Evolutionary conservation across 2,797 vertebrate species (phyloP), one percentile per base, ranked within the genome.

Genomic region (Discoglossus pictus): DNA sequence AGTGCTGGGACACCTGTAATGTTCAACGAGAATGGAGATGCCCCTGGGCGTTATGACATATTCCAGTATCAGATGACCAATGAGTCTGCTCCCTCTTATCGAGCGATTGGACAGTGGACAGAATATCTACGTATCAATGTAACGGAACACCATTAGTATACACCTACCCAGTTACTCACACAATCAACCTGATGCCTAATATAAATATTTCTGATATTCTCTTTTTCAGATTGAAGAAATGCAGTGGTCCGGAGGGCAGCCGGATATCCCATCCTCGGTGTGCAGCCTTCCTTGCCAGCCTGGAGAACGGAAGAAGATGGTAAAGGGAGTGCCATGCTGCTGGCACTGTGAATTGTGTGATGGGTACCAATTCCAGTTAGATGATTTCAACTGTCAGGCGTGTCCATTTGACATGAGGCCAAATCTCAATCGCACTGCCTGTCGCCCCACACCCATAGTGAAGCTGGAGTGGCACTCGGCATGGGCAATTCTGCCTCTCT

Each of bases 301-400:
- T 0, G 94, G 95, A 0, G 93, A 95, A 76, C 82, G 92, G 34
- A 96, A 95, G 79, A 96, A 94, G 79, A 95, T 95, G 88, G 94
- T 98, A 73, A 95, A 97, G 52, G 94, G 94, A 0, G 94, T 97
- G 0, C 84, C 94, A 0, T 98, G 95, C 78, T 98, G 95, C 35
- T 98, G 95, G 95, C 94, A 96, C 86, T 98, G 94, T 6, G 94
- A 97, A 82, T 83, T 93, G 20, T 98, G 95, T 2, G 92, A 92
- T 0, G 94, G 95, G 0, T 97, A 97, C 76, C 92, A 83, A 63
- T 94, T 88, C 84, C 94, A 93, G n/a, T n/a, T 83, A 5, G 92
- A 95, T 4, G 88, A 91, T 68, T 89, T 92, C 25, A 91, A n/a
- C n/a, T 98, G 95, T 16, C 89, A 93, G 79, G 84, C 74, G 38